Percentiles rank a stretch among this genome's conserved stretches.
Conservation (phyloP, 2,888 invertebrate genomes). For the Octonoba sinensis region DNA sequence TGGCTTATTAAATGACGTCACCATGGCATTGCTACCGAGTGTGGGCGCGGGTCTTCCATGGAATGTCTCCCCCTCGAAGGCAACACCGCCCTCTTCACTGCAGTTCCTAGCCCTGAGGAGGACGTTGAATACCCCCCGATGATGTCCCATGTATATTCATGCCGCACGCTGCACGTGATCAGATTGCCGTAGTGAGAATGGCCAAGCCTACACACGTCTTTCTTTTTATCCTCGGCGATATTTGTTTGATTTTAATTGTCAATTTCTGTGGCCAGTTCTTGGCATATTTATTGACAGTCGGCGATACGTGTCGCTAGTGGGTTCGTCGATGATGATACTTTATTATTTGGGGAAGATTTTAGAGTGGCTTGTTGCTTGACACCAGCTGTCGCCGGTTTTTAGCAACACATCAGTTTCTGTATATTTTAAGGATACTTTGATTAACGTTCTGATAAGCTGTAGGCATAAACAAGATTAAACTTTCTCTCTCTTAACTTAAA, state of each 20-base stretch:
- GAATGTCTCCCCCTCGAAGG: constrained; percentile 14
- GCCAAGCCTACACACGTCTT: constrained; percentile 30
- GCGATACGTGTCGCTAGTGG: neutral
- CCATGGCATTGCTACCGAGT: neutral
- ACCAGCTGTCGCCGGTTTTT: no score
- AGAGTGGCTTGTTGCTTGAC: no score
- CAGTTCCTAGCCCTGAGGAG: constrained; percentile 1
- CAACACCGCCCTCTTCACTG: constrained; percentile 27
- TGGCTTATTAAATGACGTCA: no score
- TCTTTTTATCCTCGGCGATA: neutral
- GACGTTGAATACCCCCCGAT: neutral
- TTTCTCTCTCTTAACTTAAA: no score
- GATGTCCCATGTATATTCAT: constrained; percentile 59
- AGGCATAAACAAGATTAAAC: no score
- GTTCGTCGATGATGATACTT: no score
- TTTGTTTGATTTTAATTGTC: constrained; percentile 48
- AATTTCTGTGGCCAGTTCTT: constrained; percentile 19
- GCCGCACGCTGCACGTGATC: constrained; percentile 39
- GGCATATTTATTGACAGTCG: constrained; percentile 26
- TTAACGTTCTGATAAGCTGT: no score
- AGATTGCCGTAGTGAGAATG: constrained; percentile 12
- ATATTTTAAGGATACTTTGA: no score
- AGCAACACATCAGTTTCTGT: no score
- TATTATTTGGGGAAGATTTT: no score
- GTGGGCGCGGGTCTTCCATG: constrained; percentile 29